A percentile compares a stretch with the other conserved stretches of the same genome.
These are phyloP conservation scores for Glossophaga mutica DNA, from an alignment of 2,797 vertebrate genomes.

Conservation along the genomic window DNA sequence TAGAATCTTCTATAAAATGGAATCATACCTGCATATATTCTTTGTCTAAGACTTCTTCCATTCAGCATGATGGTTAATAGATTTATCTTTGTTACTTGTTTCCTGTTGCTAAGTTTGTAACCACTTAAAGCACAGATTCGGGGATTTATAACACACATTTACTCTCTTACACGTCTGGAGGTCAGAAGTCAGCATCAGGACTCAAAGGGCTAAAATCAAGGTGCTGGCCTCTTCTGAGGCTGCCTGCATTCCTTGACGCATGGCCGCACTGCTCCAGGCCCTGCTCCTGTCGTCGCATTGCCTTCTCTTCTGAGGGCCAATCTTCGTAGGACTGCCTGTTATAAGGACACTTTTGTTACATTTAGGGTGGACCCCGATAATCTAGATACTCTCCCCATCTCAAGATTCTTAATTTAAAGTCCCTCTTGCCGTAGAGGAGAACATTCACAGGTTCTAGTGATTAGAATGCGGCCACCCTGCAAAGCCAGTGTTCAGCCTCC, in stretches of 20 bases:
- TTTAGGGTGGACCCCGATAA: neutral
- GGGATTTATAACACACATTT: constrained; percentile 6
- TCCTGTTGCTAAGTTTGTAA: constrained; percentile 20
- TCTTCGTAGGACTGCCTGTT: neutral
- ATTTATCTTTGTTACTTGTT: neutral
- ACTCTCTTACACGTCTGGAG: neutral
- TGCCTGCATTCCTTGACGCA: neutral
- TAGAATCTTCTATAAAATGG: neutral
- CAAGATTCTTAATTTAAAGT: neutral
- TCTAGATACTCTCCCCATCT: neutral
- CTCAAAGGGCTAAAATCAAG: neutral
- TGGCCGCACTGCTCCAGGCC: neutral
- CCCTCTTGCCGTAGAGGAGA: neutral
- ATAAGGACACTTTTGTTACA: neutral
- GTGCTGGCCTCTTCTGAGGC: neutral
- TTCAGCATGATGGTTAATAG: neutral
- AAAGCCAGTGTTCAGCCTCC: neutral
- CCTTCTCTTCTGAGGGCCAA: neutral
- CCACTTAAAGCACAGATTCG: neutral
- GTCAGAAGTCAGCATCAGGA: neutral
- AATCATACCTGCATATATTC: neutral
- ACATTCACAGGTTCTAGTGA: neutral
- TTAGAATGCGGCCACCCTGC: neutral
- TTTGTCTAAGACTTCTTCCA: neutral
- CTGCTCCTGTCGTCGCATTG: neutral